phyloP scores from a whole-genome alignment of 2,797 vertebrate genomes.

The Gadopsis bispinosus region DNA sequence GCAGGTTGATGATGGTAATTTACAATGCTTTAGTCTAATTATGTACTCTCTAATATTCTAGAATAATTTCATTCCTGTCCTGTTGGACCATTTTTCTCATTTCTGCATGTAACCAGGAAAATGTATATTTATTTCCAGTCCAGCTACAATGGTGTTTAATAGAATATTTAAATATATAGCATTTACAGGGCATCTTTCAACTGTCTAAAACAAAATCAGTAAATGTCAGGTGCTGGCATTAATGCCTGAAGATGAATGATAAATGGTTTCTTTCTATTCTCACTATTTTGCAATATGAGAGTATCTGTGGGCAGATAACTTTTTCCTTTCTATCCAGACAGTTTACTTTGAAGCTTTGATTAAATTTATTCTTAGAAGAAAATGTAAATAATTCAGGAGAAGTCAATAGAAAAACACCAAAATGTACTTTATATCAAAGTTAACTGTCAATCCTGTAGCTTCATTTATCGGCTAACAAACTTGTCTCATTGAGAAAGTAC shows the following conservation, averaged over 20 bases:
- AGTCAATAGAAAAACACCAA: neutral
- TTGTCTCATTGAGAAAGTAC: neutral
- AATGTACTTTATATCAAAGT: neutral
- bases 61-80: neutral
- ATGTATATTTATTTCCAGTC: neutral
- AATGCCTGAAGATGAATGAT: too few relatives aligned
- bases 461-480: neutral
- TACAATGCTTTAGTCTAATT: neutral
- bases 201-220: neutral
- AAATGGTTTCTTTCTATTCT: neutral
- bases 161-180: neutral
- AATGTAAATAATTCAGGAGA: neutral
- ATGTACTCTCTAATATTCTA: neutral
- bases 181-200: neutral
- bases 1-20: slow-evolving; percentile 7
- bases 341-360: slow-evolving; percentile 1
- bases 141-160: neutral
- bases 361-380: neutral
- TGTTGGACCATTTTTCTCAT: neutral
- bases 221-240: too few relatives aligned
- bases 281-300: neutral
- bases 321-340: neutral
- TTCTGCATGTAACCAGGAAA: neutral
- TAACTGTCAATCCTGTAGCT: neutral
- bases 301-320: neutral